Evolutionary conservation across 2,888 invertebrate genomes (phyloP), one percentile per base, ranked within the genome.

Genomic region (Cheilosia pagana): DNA sequence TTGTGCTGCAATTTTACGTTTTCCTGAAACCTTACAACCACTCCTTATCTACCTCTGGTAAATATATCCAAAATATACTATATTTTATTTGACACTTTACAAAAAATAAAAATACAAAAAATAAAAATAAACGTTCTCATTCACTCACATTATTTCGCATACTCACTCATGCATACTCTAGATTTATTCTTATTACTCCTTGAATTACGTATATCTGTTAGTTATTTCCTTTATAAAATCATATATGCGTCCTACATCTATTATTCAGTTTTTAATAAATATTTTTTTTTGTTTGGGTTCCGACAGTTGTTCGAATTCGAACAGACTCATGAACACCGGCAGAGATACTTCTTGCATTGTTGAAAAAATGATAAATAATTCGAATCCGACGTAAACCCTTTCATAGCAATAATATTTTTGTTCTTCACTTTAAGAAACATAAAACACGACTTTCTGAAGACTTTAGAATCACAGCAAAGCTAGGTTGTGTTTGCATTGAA

Each of bases 401-500:
- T 31, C 62, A 62, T 70, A 25, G 48, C 35, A 65, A 16, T 52
- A 48, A 48, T 55, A 50, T 43, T 62, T 62, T 52, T 28, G 28
- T 57, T 67, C 25, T 53, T 68, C 25, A 65, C n/a, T 74, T 83
- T 43, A 57, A 72, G 60, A 45, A 62, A 52, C 43, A 68, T 59
- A 72, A 65, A 70, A 75, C 50, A 78, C 52, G 45, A 71, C 28
- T 53, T 70, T 21, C 68, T 67, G 35, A 65, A 62, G 43, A 76
- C 65, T 60, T 78, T 45, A 88, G 89, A 93, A 94, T 95, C 96
- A 96, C 94, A 96, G 95, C 93, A 96, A 94, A 92, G 96, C 96
- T 89, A 95, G 95, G 91, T 96, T 94, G 89, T 96, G 95, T 86
- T 95, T 95, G 89, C 96, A 95, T 87, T 95, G 95, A 78, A 96